Conservation (phyloP, 2,888 invertebrate genomes). For the Parascotia fuliginaria region DNA sequence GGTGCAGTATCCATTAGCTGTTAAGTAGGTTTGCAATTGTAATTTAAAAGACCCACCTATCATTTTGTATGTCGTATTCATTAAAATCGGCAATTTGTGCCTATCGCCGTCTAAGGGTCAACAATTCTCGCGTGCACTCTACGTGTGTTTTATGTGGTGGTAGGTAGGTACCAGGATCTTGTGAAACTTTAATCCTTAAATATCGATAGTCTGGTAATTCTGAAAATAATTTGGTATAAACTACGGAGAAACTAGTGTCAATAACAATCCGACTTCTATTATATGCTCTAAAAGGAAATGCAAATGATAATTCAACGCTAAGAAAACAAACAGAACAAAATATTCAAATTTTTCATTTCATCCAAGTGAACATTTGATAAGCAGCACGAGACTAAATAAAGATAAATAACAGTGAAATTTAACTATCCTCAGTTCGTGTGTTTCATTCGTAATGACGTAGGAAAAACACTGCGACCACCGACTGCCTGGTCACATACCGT, state of each 20-base stretch:
- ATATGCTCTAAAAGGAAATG: too few relatives aligned
- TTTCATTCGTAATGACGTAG: constrained; percentile 52
- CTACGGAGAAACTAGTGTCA: too few relatives aligned
- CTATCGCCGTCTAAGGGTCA: neutral
- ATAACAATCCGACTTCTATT: too few relatives aligned
- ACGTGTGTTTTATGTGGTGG: neutral
- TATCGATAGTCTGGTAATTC: too few relatives aligned
- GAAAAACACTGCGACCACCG: constrained; percentile 52
- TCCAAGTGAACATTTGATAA: constrained; percentile 18
- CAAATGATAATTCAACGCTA: too few relatives aligned
- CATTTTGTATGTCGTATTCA: neutral
- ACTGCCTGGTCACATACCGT: constrained; percentile 50
- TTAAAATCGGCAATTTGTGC: neutral
- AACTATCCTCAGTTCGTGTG: constrained; percentile 49
- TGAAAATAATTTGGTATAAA: too few relatives aligned
- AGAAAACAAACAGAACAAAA: neutral
- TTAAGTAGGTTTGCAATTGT: constrained; percentile 11
- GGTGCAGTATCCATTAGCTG: constrained; percentile 26
- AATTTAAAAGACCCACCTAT: neutral
- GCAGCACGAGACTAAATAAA: constrained; percentile 26
- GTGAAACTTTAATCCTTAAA: too few relatives aligned
- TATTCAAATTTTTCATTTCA: constrained; percentile 1
- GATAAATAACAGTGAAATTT: constrained; percentile 53
- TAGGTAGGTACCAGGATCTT: too few relatives aligned
- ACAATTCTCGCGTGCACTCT: neutral